Evolutionary conservation across 2,888 invertebrate genomes (phyloP).

Genomic region (Tinea pellionella): DNA sequence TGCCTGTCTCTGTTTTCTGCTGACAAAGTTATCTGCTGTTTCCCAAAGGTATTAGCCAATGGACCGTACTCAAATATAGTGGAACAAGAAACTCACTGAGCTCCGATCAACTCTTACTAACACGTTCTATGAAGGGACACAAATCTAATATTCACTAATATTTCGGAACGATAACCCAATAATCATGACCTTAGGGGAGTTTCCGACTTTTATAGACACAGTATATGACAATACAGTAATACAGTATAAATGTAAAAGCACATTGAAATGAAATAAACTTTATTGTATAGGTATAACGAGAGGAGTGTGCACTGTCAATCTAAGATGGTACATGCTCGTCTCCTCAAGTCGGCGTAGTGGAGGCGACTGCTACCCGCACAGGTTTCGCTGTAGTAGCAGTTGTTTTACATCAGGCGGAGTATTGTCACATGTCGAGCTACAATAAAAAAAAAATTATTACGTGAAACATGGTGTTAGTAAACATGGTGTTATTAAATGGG

Average conservation of each 20-base stretch:
- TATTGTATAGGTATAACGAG: no score
- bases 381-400: no score
- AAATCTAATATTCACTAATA: conserved; percentile 22
- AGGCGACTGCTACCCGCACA: no score
- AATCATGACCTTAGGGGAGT: conserved; percentile 23
- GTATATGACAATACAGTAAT: not conserved
- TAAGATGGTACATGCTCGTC: no score
- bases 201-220: not conserved
- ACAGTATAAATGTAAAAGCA: not conserved
- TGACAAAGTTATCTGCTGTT: not conserved
- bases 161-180: conserved; percentile 28
- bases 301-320: no score
- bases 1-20: not conserved
- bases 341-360: no score
- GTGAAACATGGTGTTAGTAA: no score
- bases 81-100: not conserved
- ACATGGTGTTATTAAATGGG: no score
- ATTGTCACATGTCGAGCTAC: no score
- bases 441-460: no score
- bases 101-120: conserved; percentile 8
- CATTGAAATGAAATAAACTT: no score
- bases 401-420: no score
- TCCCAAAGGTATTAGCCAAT: not conserved
- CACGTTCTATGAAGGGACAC: conserved; percentile 9
- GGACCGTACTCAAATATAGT: conserved; percentile 5